These are phyloP conservation scores for Macrostomum lignano DNA, from an alignment of 1,140 invertebrate species.

Conservation along the genomic window DNA sequence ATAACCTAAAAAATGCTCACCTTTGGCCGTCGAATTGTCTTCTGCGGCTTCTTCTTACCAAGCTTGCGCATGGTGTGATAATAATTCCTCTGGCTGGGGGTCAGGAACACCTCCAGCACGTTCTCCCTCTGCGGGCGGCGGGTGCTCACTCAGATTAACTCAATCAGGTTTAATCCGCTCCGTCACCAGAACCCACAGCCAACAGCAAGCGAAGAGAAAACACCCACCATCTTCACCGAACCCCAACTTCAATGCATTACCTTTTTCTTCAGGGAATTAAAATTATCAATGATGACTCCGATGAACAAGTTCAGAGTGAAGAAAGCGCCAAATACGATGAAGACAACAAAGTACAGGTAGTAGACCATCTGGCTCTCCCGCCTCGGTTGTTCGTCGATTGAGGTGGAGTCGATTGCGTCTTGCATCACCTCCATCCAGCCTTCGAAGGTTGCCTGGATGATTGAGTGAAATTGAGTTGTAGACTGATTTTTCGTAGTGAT, in stretches of 20 bases:
- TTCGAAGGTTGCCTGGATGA: conserved; percentile 56
- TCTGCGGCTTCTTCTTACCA: conserved; percentile 72
- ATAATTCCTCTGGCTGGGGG: conserved; percentile 78
- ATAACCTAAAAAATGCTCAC: too few species aligned
- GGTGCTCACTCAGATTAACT: too few species aligned
- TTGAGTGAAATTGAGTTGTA: too few species aligned
- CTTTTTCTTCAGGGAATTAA: conserved; percentile 96
- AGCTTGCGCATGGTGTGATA: conserved; percentile 89
- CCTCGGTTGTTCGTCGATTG: conserved; percentile 55
- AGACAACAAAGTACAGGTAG: conserved; percentile 90
- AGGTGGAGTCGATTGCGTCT: conserved; percentile 55
- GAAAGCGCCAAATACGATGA: conserved; percentile 84
- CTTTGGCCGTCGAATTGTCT: conserved; percentile 69
- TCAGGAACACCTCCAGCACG: conserved; percentile 78
- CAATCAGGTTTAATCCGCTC: conserved; percentile 6
- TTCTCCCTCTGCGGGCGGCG: conserved; percentile 65
- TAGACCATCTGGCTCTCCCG: conserved; percentile 75
- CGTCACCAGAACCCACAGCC: too few species aligned
- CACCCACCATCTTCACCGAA: neutral
- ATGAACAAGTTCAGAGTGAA: conserved; percentile 88
- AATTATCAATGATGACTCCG: conserved; percentile 89
- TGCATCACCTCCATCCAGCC: conserved; percentile 77
- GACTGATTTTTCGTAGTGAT: too few species aligned
- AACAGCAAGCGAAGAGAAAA: too few species aligned
- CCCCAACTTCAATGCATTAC: conserved; percentile 1